These are phyloP conservation scores for Paracyprichromis sp. DNA, from an alignment of 2,113 vertebrate species.

Conservation along the genomic window DNA sequence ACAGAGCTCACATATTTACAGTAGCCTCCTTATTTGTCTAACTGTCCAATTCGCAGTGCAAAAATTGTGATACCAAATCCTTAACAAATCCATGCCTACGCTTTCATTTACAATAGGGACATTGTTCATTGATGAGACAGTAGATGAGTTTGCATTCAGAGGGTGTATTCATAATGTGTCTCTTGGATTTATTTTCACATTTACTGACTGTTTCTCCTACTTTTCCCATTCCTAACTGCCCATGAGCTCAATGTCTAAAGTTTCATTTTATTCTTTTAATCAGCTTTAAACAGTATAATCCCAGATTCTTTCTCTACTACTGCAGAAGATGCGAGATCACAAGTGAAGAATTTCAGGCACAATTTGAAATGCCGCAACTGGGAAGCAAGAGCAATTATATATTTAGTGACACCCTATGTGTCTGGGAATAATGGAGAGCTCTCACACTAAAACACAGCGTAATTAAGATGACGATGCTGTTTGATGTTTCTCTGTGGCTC, in stretches of 20 bases:
- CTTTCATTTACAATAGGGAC: conserved; percentile 42
- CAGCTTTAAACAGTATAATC: conserved; percentile 13
- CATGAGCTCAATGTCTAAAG: not conserved
- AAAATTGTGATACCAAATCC: conserved; percentile 42
- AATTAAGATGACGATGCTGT: conserved; percentile 63
- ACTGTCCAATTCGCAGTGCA: not conserved
- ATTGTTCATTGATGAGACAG: conserved; percentile 53
- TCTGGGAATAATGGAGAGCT: conserved; percentile 41
- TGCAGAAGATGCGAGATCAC: conserved; percentile 4
- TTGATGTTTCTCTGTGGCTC: conserved; percentile 45
- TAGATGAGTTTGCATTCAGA: conserved; percentile 15
- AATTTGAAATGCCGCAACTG: conserved; percentile 49
- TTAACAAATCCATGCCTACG: conserved; percentile 45
- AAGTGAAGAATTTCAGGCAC: conserved; percentile 10
- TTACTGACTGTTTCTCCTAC: not conserved
- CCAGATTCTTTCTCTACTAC: not conserved
- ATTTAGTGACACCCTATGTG: conserved; percentile 55
- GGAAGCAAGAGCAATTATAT: conserved; percentile 53
- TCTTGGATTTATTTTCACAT: not conserved
- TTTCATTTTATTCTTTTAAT: conserved; percentile 24
- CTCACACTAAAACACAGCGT: conserved; percentile 31
- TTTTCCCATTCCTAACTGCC: not conserved
- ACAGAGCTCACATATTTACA: conserved; percentile 4
- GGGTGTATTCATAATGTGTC: not conserved
- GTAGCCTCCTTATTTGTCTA: not conserved